Conservation (phyloP, 2,888 invertebrate genomes). For the Megaustenia siamemsis region DNA sequence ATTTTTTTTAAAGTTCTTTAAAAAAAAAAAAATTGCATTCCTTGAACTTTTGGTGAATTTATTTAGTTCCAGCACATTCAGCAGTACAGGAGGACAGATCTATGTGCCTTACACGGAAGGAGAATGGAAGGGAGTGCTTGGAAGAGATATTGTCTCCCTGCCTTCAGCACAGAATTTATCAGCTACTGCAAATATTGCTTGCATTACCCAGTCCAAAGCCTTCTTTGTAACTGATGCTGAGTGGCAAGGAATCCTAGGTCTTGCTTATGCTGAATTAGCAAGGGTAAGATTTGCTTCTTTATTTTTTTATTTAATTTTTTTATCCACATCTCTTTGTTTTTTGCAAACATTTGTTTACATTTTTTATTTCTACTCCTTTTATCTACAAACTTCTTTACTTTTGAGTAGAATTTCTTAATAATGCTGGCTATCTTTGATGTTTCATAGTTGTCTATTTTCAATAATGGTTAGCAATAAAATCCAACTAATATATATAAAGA, state of each 20-base stretch:
- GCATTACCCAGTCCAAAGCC: conserved; percentile 83
- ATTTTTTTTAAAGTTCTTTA: too few relatives aligned
- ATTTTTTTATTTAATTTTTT: too few relatives aligned
- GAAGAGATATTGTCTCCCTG: conserved; percentile 82
- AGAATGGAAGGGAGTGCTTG: conserved; percentile 82
- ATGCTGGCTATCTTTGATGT: too few relatives aligned
- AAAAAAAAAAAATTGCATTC: too few relatives aligned
- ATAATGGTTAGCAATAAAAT: too few relatives aligned
- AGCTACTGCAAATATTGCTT: conserved; percentile 82
- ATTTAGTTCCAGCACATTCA: conserved; percentile 80
- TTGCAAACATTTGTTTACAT: too few relatives aligned
- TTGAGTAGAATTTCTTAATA: too few relatives aligned
- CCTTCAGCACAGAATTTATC: conserved; percentile 78
- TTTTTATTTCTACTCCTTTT: too few relatives aligned
- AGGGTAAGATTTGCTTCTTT: conserved; percentile 63
- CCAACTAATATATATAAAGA: too few relatives aligned
- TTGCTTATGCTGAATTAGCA: conserved; percentile 82
- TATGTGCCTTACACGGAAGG: conserved; percentile 84
- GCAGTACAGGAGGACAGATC: conserved; percentile 67
- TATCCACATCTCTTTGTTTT: too few relatives aligned
- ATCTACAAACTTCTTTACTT: too few relatives aligned
- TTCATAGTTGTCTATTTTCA: too few relatives aligned
- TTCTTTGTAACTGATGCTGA: conserved; percentile 84
- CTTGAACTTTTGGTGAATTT: conserved; percentile 32
- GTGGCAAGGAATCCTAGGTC: conserved; percentile 85